Conservation (phyloP, 2,797 vertebrate genomes). For the Taenioides sp. region DNA sequence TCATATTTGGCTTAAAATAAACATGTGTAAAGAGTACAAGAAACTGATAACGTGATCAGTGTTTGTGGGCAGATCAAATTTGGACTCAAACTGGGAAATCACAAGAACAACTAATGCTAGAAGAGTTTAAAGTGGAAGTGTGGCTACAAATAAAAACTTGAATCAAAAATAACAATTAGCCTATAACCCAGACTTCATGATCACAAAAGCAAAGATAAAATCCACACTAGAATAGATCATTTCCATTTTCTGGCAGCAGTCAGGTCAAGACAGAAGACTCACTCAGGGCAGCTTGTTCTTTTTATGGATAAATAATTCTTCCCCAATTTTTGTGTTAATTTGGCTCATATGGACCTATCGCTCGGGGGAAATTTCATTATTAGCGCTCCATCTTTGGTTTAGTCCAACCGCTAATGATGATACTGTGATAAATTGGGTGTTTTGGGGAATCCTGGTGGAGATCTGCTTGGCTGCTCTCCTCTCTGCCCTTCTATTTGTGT, state of each 20-base stretch:
- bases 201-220: neutral
- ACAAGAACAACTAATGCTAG: too few relatives aligned
- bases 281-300: slow-evolving; percentile 9
- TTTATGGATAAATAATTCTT: neutral
- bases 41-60: too few relatives aligned
- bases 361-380: slow-evolving; percentile 35
- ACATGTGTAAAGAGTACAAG: too few relatives aligned
- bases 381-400: slow-evolving; percentile 48
- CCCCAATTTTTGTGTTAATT: neutral
- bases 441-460: slow-evolving; percentile 45
- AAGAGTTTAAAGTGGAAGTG: too few relatives aligned
- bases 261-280: neutral
- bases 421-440: slow-evolving; percentile 52
- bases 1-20: too few relatives aligned
- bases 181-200: too few relatives aligned
- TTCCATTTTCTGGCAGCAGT: neutral
- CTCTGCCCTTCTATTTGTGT: slow-evolving; percentile 64
- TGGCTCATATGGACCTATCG: slow-evolving; percentile 6
- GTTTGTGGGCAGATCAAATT: too few relatives aligned
- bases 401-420: slow-evolving; percentile 56
- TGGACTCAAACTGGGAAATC: too few relatives aligned
- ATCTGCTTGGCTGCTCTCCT: slow-evolving; percentile 43
- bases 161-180: too few relatives aligned
- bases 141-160: too few relatives aligned
- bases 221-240: neutral